Conservation (phyloP, 1,140 invertebrate species). For the Bombyx mandarina region DNA sequence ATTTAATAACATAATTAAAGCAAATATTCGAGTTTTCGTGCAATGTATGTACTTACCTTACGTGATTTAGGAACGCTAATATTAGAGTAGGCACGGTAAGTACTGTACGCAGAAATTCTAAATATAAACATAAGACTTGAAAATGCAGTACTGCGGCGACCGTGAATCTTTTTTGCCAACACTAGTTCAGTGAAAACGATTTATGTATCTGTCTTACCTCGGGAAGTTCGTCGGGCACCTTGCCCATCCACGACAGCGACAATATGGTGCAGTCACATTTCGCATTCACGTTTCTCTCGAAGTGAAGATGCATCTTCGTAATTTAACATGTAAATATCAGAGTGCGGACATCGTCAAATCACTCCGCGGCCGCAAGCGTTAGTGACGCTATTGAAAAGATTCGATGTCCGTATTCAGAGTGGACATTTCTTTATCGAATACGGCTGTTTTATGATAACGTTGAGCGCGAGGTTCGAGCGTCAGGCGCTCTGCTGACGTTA, state of each 20-base stretch:
- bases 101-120: neutral
- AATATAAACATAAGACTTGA: constrained; percentile 6
- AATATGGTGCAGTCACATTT: constrained; percentile 96
- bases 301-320: constrained; percentile 87
- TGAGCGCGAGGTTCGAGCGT: no score
- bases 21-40: no score
- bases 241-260: constrained; percentile 97
- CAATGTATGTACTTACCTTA: no score
- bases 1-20: no score
- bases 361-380: constrained; percentile 7
- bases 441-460: no score
- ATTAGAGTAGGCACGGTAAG: no score
- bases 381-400: neutral
- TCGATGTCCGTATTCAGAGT: no score
- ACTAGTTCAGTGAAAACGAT: constrained; percentile 1
- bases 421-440: no score
- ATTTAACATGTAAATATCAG: constrained; percentile 18
- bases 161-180: constrained; percentile 6
- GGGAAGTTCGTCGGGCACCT: constrained; percentile 94
- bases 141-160: constrained; percentile 3
- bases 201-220: constrained; percentile 77
- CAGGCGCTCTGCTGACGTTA: constrained; percentile 32
- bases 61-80: no score
- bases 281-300: constrained; percentile 92
- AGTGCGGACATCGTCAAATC: constrained; percentile 9